Evolutionary conservation across 2,113 vertebrate genomes (phyloP).

Genomic region (Vimba vimba): DNA sequence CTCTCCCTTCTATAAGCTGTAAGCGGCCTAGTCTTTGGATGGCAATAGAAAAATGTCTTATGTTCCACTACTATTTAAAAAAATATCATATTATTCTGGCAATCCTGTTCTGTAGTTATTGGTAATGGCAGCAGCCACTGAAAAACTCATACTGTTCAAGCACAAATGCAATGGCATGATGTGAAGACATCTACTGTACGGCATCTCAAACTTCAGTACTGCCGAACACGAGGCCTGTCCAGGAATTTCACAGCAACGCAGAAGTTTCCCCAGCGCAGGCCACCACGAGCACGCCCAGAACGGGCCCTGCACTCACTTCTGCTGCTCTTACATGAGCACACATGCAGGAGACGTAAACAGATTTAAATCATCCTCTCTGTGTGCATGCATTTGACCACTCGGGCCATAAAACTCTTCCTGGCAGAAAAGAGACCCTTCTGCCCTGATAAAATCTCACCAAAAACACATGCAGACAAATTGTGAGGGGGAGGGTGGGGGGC

Average conservation of each 20-base stretch:
- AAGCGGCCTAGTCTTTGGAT: no score
- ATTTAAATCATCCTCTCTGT: not conserved
- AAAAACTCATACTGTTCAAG: not conserved
- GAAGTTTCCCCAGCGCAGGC: conserved; percentile 1
- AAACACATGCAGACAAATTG: conserved; percentile 6
- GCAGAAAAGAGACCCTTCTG: not conserved
- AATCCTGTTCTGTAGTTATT: not conserved
- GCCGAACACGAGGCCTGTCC: conserved; percentile 31
- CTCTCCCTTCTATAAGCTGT: not conserved
- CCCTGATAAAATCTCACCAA: not conserved
- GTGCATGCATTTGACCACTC: not conserved
- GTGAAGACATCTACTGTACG: not conserved
- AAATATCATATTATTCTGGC: not conserved
- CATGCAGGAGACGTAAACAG: no score
- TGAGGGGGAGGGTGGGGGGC: no score
- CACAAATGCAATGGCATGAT: not conserved
- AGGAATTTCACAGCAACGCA: conserved; percentile 29
- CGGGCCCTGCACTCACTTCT: not conserved
- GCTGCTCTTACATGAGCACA: not conserved
- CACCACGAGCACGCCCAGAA: conserved; percentile 29
- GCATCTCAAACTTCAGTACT: not conserved
- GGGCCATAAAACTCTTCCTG: not conserved
- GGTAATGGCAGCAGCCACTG: not conserved
- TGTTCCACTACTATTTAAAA: no score
- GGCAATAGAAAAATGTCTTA: no score